These are phyloP conservation scores for Hirundichthys speculiger DNA, from an alignment of 2,113 vertebrate genomes.

Conservation along the genomic window DNA sequence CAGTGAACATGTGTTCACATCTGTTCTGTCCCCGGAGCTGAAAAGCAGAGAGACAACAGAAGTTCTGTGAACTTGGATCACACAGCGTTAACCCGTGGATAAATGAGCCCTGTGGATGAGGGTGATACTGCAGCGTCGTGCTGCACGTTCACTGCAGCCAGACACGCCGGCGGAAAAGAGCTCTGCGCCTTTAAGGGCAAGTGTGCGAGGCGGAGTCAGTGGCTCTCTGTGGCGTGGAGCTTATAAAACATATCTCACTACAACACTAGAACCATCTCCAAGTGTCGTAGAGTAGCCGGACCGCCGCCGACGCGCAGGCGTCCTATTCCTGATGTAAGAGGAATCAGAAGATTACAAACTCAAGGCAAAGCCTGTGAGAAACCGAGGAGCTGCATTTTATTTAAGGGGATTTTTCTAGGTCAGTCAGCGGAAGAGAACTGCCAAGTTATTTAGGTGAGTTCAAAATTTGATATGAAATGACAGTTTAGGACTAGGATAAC, in stretches of 20 bases:
- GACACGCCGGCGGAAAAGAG: neutral
- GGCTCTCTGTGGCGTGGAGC: slow-evolving; percentile 23
- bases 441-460: slow-evolving; percentile 66
- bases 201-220: slow-evolving; percentile 62
- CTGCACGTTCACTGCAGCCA: too few relatives aligned
- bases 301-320: slow-evolving; percentile 27
- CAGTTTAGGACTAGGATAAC: slow-evolving; percentile 11
- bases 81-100: too few relatives aligned
- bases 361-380: neutral
- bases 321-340: slow-evolving; percentile 45
- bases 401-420: slow-evolving; percentile 12
- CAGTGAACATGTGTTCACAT: too few relatives aligned
- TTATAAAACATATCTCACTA: slow-evolving; percentile 59
- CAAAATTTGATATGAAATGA: slow-evolving; percentile 27
- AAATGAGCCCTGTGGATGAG: too few relatives aligned
- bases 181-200: slow-evolving; percentile 72
- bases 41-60: too few relatives aligned
- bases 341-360: slow-evolving; percentile 34
- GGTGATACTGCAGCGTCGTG: too few relatives aligned
- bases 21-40: too few relatives aligned
- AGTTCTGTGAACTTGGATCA: too few relatives aligned
- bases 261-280: slow-evolving; percentile 52
- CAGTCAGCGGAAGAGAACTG: slow-evolving; percentile 31
- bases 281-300: slow-evolving; percentile 44
- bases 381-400: slow-evolving; percentile 34